phyloP scores from a whole-genome alignment of 2,888 invertebrate genomes.

The Apodemia mormo region DNA sequence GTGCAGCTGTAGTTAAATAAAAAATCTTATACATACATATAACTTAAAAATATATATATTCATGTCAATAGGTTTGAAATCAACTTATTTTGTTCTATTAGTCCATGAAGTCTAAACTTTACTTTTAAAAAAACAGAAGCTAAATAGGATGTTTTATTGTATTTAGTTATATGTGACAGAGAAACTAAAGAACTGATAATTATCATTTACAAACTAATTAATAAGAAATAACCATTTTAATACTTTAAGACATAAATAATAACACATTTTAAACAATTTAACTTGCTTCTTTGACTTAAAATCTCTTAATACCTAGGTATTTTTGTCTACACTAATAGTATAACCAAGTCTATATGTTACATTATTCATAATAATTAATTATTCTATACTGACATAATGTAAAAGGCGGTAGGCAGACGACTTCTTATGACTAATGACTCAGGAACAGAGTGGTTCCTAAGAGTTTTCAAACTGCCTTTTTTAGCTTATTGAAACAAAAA shows the following conservation, averaged over 20 bases:
- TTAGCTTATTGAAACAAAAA: slow-evolving; percentile 18
- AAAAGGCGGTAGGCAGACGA: slow-evolving; percentile 82
- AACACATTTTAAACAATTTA: slow-evolving; percentile 82
- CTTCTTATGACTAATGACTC: slow-evolving; percentile 74
- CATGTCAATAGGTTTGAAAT: neutral
- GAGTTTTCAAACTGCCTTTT: slow-evolving; percentile 21
- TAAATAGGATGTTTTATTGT: slow-evolving; percentile 55
- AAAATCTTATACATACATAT: neutral
- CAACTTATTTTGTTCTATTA: neutral
- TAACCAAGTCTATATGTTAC: slow-evolving; percentile 78
- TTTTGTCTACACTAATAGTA: slow-evolving; percentile 80
- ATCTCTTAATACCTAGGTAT: slow-evolving; percentile 73
- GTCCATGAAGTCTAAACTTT: neutral
- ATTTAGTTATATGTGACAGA: slow-evolving; percentile 59
- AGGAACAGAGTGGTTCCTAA: slow-evolving; percentile 66
- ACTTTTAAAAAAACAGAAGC: neutral
- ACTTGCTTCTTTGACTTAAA: slow-evolving; percentile 82
- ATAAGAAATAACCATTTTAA: slow-evolving; percentile 82
- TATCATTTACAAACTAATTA: slow-evolving; percentile 80
- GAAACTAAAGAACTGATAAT: slow-evolving; percentile 68
- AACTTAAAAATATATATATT: slow-evolving; percentile 1
- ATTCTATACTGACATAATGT: slow-evolving; percentile 78
- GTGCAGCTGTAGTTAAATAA: slow-evolving; percentile 16
- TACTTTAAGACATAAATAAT: slow-evolving; percentile 82
- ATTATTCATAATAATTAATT: slow-evolving; percentile 56